These are phyloP conservation scores for Agonopterix arenella DNA, from an alignment of 2,888 invertebrate species.

Conservation along the genomic window DNA sequence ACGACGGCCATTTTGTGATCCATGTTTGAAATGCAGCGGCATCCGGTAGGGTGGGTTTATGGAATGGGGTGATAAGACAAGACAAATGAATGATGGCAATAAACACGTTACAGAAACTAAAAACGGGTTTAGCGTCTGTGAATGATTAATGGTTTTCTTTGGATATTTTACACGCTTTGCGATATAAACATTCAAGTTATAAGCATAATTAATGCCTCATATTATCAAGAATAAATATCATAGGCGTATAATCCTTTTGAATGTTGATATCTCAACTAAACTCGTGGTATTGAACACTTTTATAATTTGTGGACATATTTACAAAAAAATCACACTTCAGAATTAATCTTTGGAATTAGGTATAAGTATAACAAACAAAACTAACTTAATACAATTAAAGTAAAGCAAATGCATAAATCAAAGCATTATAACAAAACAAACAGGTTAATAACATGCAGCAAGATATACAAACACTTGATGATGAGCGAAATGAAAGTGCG, in stretches of 20 bases:
- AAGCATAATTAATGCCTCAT: background rate
- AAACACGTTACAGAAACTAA: slow-evolving; percentile 56
- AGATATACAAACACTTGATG: slow-evolving; percentile 15
- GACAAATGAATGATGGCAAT: slow-evolving; percentile 74
- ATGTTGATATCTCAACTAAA: slow-evolving; percentile 30
- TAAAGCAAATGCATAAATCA: slow-evolving; percentile 23
- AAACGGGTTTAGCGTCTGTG: slow-evolving; percentile 58
- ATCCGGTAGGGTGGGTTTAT: slow-evolving; percentile 67
- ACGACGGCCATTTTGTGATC: slow-evolving; percentile 38
- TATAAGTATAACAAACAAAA: slow-evolving; percentile 14
- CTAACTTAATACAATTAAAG: slow-evolving; percentile 8
- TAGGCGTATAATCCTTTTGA: slow-evolving; percentile 4
- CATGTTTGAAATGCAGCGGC: slow-evolving; percentile 30
- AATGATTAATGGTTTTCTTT: slow-evolving; percentile 53
- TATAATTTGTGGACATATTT: slow-evolving; percentile 32
- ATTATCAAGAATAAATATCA: too few relatives aligned
- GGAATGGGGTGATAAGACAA: slow-evolving; percentile 75
- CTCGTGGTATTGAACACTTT: slow-evolving; percentile 57
- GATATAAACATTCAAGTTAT: slow-evolving; percentile 44
- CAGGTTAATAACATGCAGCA: slow-evolving; percentile 20
- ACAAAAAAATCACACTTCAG: slow-evolving; percentile 29
- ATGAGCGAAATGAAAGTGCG: slow-evolving; percentile 1
- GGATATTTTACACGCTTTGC: slow-evolving; percentile 40
- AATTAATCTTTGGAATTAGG: slow-evolving; percentile 14
- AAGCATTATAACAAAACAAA: slow-evolving; percentile 25